These are phyloP conservation scores for Sinohyriopsis cumingii DNA, from an alignment of 2,888 invertebrate genomes.

Conservation along the genomic window DNA sequence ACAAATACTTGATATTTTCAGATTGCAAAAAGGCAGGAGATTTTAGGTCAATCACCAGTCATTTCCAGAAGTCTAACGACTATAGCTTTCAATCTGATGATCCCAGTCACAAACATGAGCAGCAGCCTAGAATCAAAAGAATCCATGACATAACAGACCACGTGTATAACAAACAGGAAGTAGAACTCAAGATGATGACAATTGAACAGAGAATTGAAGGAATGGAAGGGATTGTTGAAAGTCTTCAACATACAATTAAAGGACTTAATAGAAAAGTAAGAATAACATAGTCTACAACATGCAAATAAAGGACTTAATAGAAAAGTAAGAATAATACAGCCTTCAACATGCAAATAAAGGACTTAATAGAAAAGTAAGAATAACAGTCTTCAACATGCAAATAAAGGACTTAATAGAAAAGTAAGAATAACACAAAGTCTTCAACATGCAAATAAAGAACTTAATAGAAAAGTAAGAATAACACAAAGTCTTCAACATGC, in stretches of 20 bases:
- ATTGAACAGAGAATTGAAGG: slow-evolving; percentile 72
- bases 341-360: slow-evolving; percentile 76
- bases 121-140: slow-evolving; percentile 6
- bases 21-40: slow-evolving; percentile 70
- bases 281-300: slow-evolving; percentile 73
- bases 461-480: slow-evolving; percentile 73
- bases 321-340: slow-evolving; percentile 67
- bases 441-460: slow-evolving; percentile 75
- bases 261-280: slow-evolving; percentile 74
- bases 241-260: slow-evolving; percentile 75
- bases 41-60: slow-evolving; percentile 68
- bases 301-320: slow-evolving; percentile 75
- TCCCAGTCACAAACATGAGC: not conserved
- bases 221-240: slow-evolving; percentile 75
- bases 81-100: slow-evolving; percentile 48
- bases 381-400: slow-evolving; percentile 75
- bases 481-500: slow-evolving; percentile 75
- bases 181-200: slow-evolving; percentile 50
- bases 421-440: slow-evolving; percentile 71
- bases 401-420: slow-evolving; percentile 75
- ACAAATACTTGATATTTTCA: slow-evolving; percentile 34
- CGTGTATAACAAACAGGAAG: slow-evolving; percentile 35
- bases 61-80: slow-evolving; percentile 53
- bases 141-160: slow-evolving; percentile 2
- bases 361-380: slow-evolving; percentile 73